Evolutionary conservation across 2,797 vertebrate genomes (phyloP).

Genomic region (Pseudochromis fuscus): DNA sequence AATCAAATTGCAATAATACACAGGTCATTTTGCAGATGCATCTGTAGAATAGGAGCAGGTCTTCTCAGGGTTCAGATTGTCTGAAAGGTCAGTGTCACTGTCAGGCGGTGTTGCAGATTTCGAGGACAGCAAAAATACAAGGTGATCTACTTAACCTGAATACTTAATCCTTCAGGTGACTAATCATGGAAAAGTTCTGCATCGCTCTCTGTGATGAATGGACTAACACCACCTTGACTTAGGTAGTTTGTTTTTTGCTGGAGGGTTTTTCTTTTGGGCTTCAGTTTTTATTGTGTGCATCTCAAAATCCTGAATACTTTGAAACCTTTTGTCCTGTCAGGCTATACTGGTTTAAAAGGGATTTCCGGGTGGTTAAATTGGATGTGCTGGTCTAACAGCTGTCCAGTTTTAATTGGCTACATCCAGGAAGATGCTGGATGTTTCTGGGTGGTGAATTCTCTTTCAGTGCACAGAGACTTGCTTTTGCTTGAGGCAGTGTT

Average conservation of each 20-base stretch:
- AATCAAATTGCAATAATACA: neutral
- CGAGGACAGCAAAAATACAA: constrained; percentile 63
- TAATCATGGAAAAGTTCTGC: constrained; percentile 48
- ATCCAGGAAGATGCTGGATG: constrained; percentile 12
- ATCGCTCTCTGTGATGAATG: constrained; percentile 36
- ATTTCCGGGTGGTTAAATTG: constrained; percentile 47
- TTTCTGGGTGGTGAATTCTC: neutral
- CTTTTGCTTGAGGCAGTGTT: neutral
- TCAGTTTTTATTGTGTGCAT: neutral
- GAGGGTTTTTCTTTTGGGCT: constrained; percentile 17
- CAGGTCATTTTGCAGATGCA: neutral
- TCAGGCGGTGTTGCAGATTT: constrained; percentile 41
- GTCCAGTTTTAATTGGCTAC: constrained; percentile 36
- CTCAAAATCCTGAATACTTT: neutral
- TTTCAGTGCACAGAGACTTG: neutral
- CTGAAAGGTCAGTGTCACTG: constrained; percentile 44
- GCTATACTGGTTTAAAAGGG: constrained; percentile 16
- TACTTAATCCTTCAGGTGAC: constrained; percentile 68
- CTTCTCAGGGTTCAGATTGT: constrained; percentile 12
- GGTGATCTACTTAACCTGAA: constrained; percentile 74
- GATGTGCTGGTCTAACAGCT: constrained; percentile 41
- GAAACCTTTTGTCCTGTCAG: neutral
- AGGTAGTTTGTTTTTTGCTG: constrained; percentile 26
- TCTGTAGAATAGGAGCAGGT: neutral
- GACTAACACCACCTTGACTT: constrained; percentile 14